Base-by-base conservation (phyloP, 2,113 vertebrate species). In the Ptilonorhynchus violaceus region DNA sequence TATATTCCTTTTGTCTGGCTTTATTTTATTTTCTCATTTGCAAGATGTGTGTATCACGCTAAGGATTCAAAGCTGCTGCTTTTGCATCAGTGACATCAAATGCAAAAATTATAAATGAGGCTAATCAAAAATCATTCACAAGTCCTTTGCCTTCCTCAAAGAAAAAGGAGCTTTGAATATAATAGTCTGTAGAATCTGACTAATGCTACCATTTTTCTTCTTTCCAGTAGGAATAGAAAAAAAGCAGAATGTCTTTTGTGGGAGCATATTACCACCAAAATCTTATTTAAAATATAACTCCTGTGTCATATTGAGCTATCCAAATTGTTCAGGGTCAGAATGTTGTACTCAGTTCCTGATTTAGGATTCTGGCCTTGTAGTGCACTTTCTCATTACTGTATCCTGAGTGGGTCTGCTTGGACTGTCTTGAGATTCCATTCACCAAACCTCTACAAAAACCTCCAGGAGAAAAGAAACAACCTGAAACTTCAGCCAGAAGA, bases 41-140 rank as follows among this genome's bases (percentile, higher is more conserved):
- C n/a, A 89, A 62, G 35, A 53, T 77, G 10, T 18, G 3, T 60
- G 15, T 86, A 37, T 84, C 55, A 74, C 50, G 9, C 30, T 47
- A 95, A 58, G 22, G 39, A 81, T 39, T 52, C 84, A 86, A 94
- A 97, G 60, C 22, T 49, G 11, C 17, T 63, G 37, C 15, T 90
- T 97, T 93, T 93, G 39, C 84, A 86, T 50, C 53, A 70, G 58
- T 37, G 92, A 47, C 59, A 91, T 84, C 59, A 82, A 94, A 95
- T 66, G 23, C 27, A 90, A 92, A 93, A 68, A 49, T 80, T 78
- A 67, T 90, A 93, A 94, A 92, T 73, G n/a, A 91, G n/a, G 33
- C 13, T 78, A 63, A 93, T 76, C 24, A 95, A 86, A 83, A 93
- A 70, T 84, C 47, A 84, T 96, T 95, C 81, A 84, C 27, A 91